phyloP scores from a whole-genome alignment of 2,888 invertebrate genomes.

The Mellilla xanthometata region DNA sequence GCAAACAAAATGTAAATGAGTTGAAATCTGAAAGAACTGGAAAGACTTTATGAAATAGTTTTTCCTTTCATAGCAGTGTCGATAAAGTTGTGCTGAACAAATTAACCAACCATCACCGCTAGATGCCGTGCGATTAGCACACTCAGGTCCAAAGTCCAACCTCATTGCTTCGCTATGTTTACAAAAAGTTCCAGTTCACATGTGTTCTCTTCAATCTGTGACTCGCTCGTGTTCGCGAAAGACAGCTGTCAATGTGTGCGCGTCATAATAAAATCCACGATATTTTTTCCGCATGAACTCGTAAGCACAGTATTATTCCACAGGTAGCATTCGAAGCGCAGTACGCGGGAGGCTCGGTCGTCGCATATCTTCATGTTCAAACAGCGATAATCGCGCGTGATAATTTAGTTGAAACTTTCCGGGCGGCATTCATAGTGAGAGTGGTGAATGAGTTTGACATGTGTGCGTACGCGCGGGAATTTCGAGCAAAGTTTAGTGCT shows the following conservation, averaged over 20 bases:
- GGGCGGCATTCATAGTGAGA: conserved; percentile 30
- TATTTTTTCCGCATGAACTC: conserved; percentile 39
- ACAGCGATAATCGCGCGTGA: conserved; percentile 37
- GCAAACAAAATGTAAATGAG: too few species aligned
- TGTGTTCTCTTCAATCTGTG: conserved; percentile 37
- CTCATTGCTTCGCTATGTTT: conserved; percentile 19
- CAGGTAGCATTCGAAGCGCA: conserved; percentile 27
- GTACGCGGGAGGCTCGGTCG: conserved; percentile 9
- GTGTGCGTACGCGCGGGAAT: conserved; percentile 61
- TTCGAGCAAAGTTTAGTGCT: conserved; percentile 46
- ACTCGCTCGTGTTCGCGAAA: conserved; percentile 47
- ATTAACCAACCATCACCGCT: conserved; percentile 26
- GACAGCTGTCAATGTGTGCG: conserved; percentile 53
- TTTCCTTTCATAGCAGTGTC: conserved; percentile 30
- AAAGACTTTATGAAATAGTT: background rate
- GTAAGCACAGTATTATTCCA: conserved; percentile 36
- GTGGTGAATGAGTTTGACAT: conserved; percentile 61
- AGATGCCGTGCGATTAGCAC: conserved; percentile 44
- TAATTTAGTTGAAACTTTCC: conserved; percentile 31
- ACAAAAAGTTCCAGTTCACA: conserved; percentile 32
- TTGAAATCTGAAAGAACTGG: too few species aligned
- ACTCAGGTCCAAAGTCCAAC: background rate
- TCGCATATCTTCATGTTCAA: conserved; percentile 9
- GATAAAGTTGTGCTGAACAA: conserved; percentile 47
- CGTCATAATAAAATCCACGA: conserved; percentile 45